Evolutionary conservation across 2,797 vertebrate species (phyloP), one percentile per base, ranked within the genome.

Genomic region (Rhabdophis nuchalis): DNA sequence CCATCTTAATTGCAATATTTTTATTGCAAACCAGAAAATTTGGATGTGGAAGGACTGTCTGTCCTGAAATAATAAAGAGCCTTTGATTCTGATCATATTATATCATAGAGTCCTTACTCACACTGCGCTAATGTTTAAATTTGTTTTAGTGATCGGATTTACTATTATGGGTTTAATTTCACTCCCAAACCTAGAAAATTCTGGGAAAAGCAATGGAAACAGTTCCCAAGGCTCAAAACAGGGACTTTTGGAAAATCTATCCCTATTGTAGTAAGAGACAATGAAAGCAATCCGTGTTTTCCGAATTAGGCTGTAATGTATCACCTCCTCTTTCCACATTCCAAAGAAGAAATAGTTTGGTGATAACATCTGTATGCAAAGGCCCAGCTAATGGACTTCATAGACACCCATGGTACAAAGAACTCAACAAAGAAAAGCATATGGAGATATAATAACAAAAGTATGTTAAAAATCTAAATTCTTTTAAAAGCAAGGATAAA

Each of bases 101-200:
- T 88, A 0, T 0, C 89, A 72, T 85, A 92, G 46, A 68, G 86
- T 86, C 95, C 36, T 90, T 93, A 82, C 93, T 93, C 94, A 92
- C 53, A 95, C 93, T 95, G 94, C 13, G 89, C 54, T 85, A 88
- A 85, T 93, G 91, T 95, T 95, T 94, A 95, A 96, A 94, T 92
- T 90, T 94, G 92, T 95, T 95, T 94, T 94, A 95, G 95, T 94
- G 95, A 91, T 86, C 91, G 93, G 94, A 93, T 96, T 96, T 96
- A 95, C 93, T 96, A 96, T 96, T 94, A 93, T 95, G 95, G 95
- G 96, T 95, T 96, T 96, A 96, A 96, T 96, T 96, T 96, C 94
- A 95, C 2, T 32, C 9, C 53, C 9, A 53, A 96, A 95, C 72
- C 91, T 94, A 93, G 41, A 52, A 5, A 32, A 46, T 10, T 92